Evolutionary conservation across 2,888 invertebrate species (phyloP).

Genomic region (Onthophagus sagittarius): DNA sequence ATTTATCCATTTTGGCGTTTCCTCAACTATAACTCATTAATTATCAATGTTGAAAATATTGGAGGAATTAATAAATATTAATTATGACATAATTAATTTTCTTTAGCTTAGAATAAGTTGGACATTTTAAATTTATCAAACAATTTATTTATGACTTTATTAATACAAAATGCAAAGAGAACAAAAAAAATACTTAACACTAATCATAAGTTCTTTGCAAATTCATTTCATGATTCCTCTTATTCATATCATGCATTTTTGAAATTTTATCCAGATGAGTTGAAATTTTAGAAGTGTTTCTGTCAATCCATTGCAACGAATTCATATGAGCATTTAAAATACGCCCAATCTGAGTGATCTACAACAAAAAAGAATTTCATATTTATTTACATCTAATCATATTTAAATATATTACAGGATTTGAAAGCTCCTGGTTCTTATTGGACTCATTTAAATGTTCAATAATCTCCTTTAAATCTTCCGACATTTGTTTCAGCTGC

Average conservation of each 20-base stretch:
- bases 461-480: constrained; percentile 92
- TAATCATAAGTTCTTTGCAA: constrained; percentile 29
- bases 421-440: constrained; percentile 74
- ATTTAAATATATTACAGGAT: constrained; percentile 60
- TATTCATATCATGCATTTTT: constrained; percentile 72
- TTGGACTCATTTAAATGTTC: constrained; percentile 90
- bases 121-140: neutral
- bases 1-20: no score
- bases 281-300: constrained; percentile 72
- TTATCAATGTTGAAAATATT: no score
- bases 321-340: constrained; percentile 96
- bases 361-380: constrained; percentile 39
- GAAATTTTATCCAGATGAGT: constrained; percentile 78
- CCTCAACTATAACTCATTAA: no score
- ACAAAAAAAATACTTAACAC: neutral
- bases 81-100: no score
- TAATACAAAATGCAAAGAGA: neutral
- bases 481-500: constrained; percentile 90
- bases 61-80: no score
- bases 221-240: constrained; percentile 54
- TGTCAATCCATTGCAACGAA: constrained; percentile 91
- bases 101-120: no score
- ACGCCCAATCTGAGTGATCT: constrained; percentile 88
- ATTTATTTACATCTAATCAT: neutral
- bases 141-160: neutral